Evolutionary conservation across 2,797 vertebrate genomes (phyloP).

Genomic region (Cyclopterus lumpus): DNA sequence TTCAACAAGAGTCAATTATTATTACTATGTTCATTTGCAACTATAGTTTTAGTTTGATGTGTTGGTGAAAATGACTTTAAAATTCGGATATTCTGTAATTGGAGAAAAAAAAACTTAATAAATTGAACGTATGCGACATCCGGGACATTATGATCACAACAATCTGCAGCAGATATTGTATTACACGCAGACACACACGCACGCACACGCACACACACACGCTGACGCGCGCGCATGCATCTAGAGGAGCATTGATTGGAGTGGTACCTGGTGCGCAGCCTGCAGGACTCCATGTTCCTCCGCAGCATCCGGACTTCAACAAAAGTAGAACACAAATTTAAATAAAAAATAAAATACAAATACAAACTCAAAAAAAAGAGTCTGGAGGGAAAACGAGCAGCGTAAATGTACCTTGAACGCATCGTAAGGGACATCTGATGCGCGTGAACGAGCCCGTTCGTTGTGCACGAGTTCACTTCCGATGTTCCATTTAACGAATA

Average conservation of each 20-base stretch:
- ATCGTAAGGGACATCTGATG: background rate
- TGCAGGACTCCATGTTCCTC: slow-evolving; percentile 47
- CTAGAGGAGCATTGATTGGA: background rate
- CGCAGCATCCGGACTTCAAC: slow-evolving; percentile 42
- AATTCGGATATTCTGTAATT: too few relatives aligned
- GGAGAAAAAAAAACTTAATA: too few relatives aligned
- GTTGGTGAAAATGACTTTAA: too few relatives aligned
- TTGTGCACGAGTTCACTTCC: background rate
- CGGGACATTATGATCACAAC: too few relatives aligned
- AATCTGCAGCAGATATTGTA: background rate
- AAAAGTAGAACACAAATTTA: background rate
- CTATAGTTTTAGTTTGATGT: too few relatives aligned
- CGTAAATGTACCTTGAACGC: background rate
- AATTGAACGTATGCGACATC: too few relatives aligned
- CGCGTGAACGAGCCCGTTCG: background rate
- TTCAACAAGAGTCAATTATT: too few relatives aligned
- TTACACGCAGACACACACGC: background rate
- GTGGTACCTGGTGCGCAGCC: slow-evolving; percentile 48
- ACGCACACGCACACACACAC: background rate
- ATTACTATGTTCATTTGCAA: too few relatives aligned
- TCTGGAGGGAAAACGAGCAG: background rate
- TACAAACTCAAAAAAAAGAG: background rate
- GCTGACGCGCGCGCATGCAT: background rate
- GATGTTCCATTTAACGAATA: slow-evolving; percentile 12
- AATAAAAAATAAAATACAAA: background rate